Conservation (phyloP, 2,797 vertebrate species). For the Sternarchorhynchus goeldii region DNA sequence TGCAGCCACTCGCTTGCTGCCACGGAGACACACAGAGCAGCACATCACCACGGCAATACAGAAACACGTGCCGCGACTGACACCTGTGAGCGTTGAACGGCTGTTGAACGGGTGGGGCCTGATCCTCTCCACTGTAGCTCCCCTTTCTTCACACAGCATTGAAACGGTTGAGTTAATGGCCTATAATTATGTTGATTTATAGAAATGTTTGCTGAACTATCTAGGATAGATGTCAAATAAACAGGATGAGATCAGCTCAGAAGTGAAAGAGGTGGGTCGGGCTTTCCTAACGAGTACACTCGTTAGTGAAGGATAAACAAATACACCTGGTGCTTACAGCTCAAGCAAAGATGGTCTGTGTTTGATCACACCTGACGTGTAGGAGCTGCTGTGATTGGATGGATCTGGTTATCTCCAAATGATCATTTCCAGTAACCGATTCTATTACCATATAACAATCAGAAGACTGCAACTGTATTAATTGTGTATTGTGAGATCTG, state of each 20-base stretch:
- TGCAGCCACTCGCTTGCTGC: slow-evolving; percentile 74
- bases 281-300: slow-evolving; percentile 13
- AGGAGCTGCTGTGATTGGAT: background rate
- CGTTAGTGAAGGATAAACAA: slow-evolving; percentile 40
- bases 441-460: no score
- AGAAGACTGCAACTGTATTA: background rate
- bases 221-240: slow-evolving; percentile 35
- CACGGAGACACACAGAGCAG: slow-evolving; percentile 1
- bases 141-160: slow-evolving; percentile 26
- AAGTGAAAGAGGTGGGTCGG: background rate
- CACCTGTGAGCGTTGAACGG: slow-evolving; percentile 24
- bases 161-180: slow-evolving; percentile 7
- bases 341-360: background rate
- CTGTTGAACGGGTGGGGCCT: background rate
- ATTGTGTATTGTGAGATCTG: background rate
- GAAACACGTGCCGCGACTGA: background rate
- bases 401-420: background rate
- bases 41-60: slow-evolving; percentile 23
- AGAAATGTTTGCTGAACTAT: slow-evolving; percentile 35
- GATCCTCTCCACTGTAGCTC: slow-evolving; percentile 14
- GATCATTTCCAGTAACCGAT: background rate
- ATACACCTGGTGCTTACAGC: slow-evolving; percentile 42
- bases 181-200: slow-evolving; percentile 34
- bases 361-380: background rate
- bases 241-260: slow-evolving; percentile 15